These are phyloP conservation scores for Nyctereutes procyonoides DNA, from an alignment of 2,113 vertebrate species.

Conservation along the genomic window DNA sequence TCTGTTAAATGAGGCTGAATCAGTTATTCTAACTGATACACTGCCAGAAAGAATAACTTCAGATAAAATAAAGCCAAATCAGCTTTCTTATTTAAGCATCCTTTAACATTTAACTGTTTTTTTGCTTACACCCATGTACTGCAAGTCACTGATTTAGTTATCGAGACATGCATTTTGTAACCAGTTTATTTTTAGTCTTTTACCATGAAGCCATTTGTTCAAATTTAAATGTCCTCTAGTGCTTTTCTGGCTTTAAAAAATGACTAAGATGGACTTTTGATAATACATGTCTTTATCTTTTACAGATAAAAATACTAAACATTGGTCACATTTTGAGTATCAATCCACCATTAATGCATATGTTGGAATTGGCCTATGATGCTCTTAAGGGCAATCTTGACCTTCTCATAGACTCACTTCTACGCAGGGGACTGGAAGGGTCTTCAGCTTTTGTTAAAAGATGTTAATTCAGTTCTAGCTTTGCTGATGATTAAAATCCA, in stretches of 20 bases:
- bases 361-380: not conserved
- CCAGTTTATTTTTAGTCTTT: conserved; percentile 41
- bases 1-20: conserved; percentile 10
- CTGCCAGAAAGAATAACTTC: conserved; percentile 32
- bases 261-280: conserved; percentile 9
- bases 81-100: conserved; percentile 54
- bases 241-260: conserved; percentile 48
- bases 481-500: conserved; percentile 34
- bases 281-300: not conserved
- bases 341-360: not conserved
- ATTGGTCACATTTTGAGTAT: conserved; percentile 1
- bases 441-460: conserved; percentile 24
- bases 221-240: not conserved
- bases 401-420: not conserved
- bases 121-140: not conserved
- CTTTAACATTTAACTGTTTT: not conserved
- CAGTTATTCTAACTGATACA: conserved; percentile 49
- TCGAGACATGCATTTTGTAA: not conserved
- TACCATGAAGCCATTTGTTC: not conserved
- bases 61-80: conserved; percentile 36
- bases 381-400: not conserved
- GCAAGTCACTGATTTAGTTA: not conserved
- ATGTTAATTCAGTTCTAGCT: not conserved
- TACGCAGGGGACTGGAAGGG: not conserved
- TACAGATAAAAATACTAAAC: conserved; percentile 45